Percentiles rank a stretch among this genome's conserved stretches.
Conservation (phyloP, 2,797 vertebrate genomes). For the Pangasius djambal region DNA sequence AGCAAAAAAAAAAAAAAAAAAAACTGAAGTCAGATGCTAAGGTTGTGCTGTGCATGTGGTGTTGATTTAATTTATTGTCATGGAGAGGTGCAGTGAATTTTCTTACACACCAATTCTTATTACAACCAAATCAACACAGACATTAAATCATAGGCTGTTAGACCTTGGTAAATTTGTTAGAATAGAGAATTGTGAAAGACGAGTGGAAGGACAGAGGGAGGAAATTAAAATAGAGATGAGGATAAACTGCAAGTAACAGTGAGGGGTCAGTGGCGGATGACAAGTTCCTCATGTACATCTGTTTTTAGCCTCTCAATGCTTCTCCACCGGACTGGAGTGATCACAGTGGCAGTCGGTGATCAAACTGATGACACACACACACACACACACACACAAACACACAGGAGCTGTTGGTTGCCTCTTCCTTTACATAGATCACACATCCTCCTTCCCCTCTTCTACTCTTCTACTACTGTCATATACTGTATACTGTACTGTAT, state of each 20-base stretch:
- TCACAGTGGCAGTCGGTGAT: slow-evolving; percentile 57
- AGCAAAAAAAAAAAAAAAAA: too few relatives aligned
- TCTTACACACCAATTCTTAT: slow-evolving; percentile 67
- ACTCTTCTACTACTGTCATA: background rate
- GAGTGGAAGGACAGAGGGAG: slow-evolving; percentile 53
- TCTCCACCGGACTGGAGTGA: slow-evolving; percentile 67
- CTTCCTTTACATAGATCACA: background rate
- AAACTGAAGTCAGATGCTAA: slow-evolving; percentile 65
- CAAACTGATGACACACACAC: slow-evolving; percentile 47
- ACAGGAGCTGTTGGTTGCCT: slow-evolving; percentile 42
- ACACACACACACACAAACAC: slow-evolving; percentile 4
- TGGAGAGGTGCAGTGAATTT: slow-evolving; percentile 66
- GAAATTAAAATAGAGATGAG: slow-evolving; percentile 44
- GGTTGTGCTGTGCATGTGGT: slow-evolving; percentile 72
- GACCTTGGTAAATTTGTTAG: slow-evolving; percentile 50
- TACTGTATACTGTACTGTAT: background rate
- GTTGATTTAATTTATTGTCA: slow-evolving; percentile 72
- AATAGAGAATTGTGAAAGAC: background rate
- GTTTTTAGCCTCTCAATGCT: slow-evolving; percentile 71
- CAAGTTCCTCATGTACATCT: slow-evolving; percentile 81
- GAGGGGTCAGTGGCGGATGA: slow-evolving; percentile 74
- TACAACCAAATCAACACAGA: slow-evolving; percentile 46
- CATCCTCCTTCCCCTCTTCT: background rate
- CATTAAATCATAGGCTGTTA: slow-evolving; percentile 36
- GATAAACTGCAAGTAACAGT: slow-evolving; percentile 60